A percentile compares a stretch with the other conserved stretches of the same genome.
These are phyloP conservation scores for Tipula unca DNA, from an alignment of 2,888 invertebrate genomes.

Conservation along the genomic window DNA sequence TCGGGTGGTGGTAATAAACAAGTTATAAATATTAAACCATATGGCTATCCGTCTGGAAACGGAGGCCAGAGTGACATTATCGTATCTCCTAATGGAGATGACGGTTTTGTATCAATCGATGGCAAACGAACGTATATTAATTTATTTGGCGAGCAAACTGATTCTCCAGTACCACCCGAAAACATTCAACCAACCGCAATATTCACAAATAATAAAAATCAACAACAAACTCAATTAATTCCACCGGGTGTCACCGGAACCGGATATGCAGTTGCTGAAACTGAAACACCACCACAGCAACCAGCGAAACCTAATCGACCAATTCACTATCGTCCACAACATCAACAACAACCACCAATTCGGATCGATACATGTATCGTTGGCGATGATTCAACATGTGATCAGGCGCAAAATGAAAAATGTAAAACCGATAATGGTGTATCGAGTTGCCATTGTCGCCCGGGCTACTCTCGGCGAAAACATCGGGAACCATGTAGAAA, in stretches of 20 bases:
- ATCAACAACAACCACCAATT: constrained; percentile 39
- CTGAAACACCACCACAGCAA: constrained; percentile 45
- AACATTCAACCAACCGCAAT: constrained; percentile 33
- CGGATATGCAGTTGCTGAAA: constrained; percentile 58
- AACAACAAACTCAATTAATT: constrained; percentile 29
- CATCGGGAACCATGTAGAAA: constrained; percentile 69
- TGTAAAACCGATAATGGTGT: constrained; percentile 80
- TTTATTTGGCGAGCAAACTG: constrained; percentile 59
- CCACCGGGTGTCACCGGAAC: constrained; percentile 46
- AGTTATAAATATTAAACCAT: constrained; percentile 41
- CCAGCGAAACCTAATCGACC: constrained; percentile 44
- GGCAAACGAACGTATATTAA: constrained; percentile 84
- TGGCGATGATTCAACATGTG: constrained; percentile 85
- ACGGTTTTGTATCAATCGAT: constrained; percentile 85
- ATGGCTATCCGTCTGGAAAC: constrained; percentile 41
- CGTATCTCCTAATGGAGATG: constrained; percentile 62
- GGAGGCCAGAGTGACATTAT: constrained; percentile 55
- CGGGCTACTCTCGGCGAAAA: constrained; percentile 62
- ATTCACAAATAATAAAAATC: constrained; percentile 33
- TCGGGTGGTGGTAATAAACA: constrained; percentile 45
- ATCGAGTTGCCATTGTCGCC: constrained; percentile 79
- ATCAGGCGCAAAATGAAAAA: constrained; percentile 76
- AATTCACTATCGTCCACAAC: constrained; percentile 41
- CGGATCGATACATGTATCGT: constrained; percentile 90
- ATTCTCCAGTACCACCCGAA: constrained; percentile 32